phyloP scores from a whole-genome alignment of 2,797 vertebrate species.

The Tympanoctomys barrerae region DNA sequence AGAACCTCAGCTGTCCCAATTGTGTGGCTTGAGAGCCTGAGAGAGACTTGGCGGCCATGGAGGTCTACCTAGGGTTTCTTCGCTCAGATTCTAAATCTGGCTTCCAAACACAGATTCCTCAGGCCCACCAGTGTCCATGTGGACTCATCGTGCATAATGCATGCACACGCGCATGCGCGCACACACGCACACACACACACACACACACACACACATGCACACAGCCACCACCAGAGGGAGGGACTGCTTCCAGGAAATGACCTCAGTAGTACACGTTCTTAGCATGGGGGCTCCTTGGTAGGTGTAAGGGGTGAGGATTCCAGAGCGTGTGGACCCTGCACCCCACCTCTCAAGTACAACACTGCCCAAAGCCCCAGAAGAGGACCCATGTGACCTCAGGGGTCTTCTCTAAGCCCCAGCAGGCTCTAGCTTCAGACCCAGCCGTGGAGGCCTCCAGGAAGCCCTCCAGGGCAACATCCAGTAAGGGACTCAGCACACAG shows the following conservation, averaged over 20 bases:
- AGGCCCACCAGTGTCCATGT: constrained; percentile 79
- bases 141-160: not conserved
- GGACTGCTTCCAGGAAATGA: constrained; percentile 72
- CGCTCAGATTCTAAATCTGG: constrained; percentile 65
- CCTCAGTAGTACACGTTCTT: not conserved
- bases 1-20: constrained; percentile 70
- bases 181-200: not conserved
- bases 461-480: fast-evolving
- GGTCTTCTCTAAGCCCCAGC: not conserved
- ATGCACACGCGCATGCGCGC: too few relatives aligned
- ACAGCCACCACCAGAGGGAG: not conserved
- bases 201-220: fast-evolving
- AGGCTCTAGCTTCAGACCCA: not conserved
- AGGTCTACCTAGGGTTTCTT: constrained; percentile 73
- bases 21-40: not conserved
- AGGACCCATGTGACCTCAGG: not conserved
- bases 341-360: not conserved
- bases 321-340: not conserved
- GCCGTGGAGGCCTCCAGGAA: not conserved
- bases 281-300: constrained; percentile 53
- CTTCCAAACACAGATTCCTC: constrained; percentile 65
- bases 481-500: fast-evolving
- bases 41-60: constrained; percentile 72
- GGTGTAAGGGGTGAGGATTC: not conserved
- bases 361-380: not conserved